These are phyloP conservation scores for Anastrepha obliqua DNA, from an alignment of 1,140 invertebrate genomes.

Conservation along the genomic window DNA sequence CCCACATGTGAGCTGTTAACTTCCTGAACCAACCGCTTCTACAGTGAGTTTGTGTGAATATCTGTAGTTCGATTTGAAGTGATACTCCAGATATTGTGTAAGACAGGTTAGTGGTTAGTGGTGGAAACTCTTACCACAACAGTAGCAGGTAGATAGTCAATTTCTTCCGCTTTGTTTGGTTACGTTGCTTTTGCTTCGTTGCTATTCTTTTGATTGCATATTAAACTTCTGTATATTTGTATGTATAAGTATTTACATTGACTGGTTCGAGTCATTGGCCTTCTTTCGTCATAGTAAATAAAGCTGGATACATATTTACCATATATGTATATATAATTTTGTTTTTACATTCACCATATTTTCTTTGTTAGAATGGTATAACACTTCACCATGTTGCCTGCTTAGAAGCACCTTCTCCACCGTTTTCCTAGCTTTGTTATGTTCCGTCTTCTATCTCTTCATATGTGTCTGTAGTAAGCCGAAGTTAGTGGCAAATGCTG, in stretches of 20 bases:
- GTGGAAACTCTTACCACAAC: background rate
- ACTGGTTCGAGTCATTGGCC: slow-evolving; percentile 38
- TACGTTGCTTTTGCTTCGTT: background rate
- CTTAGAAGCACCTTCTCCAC: background rate
- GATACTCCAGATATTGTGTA: slow-evolving; percentile 33
- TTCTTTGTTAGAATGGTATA: background rate
- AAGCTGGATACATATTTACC: background rate
- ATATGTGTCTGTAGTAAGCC: too few relatives aligned
- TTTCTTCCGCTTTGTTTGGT: slow-evolving; percentile 21
- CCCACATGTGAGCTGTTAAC: background rate
- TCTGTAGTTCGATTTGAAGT: background rate
- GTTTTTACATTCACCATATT: background rate
- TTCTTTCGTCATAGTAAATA: slow-evolving; percentile 7
- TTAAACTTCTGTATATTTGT: background rate
- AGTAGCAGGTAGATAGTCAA: background rate
- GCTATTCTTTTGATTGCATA: slow-evolving; percentile 20
- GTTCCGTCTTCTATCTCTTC: background rate
- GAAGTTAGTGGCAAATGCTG: too few relatives aligned
- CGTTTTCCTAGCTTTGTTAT: background rate
- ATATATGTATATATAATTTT: background rate
- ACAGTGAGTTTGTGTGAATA: background rate
- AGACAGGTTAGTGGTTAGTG: slow-evolving; percentile 2
- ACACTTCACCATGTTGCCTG: background rate
- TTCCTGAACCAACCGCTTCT: background rate
- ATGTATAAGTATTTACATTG: background rate